Percentiles rank a stretch among this genome's conserved stretches.
Evolutionary conservation across 2,888 invertebrate species (phyloP).

Genomic region (Blastobasis adustella): DNA sequence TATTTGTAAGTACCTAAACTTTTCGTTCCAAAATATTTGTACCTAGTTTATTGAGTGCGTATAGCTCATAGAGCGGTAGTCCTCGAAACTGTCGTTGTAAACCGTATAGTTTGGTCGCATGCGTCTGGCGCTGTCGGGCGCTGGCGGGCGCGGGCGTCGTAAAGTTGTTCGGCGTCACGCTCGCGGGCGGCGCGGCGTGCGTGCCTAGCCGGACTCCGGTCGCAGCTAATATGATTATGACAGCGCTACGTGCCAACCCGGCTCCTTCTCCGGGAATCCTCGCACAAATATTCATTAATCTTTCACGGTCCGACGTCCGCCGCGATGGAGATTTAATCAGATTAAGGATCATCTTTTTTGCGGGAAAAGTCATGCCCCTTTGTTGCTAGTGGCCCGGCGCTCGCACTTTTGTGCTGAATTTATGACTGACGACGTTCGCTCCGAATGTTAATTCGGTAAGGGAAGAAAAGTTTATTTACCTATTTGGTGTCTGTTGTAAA

Average conservation of each 20-base stretch:
- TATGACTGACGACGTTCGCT: slow-evolving; percentile 63
- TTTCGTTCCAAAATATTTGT: too few relatives aligned
- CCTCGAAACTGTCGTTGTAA: too few relatives aligned
- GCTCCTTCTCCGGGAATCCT: slow-evolving; percentile 69
- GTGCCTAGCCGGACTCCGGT: slow-evolving; percentile 63
- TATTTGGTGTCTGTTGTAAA: too few relatives aligned
- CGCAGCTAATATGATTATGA: slow-evolving; percentile 74
- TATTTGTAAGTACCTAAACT: too few relatives aligned
- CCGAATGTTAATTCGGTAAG: slow-evolving; percentile 58
- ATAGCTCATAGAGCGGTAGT: too few relatives aligned
- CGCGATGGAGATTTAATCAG: slow-evolving; percentile 75
- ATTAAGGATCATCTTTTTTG: slow-evolving; percentile 75
- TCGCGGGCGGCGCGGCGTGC: slow-evolving; percentile 34
- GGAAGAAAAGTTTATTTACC: too few relatives aligned
- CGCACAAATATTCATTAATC: slow-evolving; percentile 75
- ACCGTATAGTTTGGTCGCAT: too few relatives aligned
- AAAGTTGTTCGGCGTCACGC: slow-evolving; percentile 38
- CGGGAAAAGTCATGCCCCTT: slow-evolving; percentile 71
- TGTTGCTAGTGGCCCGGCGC: slow-evolving; percentile 67
- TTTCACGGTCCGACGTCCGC: slow-evolving; percentile 74
- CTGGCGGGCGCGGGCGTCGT: slow-evolving; percentile 23
- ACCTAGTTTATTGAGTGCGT: too few relatives aligned
- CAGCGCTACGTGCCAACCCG: slow-evolving; percentile 71
- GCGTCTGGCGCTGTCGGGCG: too few relatives aligned
- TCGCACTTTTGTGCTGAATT: slow-evolving; percentile 70